phyloP scores from a whole-genome alignment of 2,888 invertebrate species.

The Odontocolon sp. region DNA sequence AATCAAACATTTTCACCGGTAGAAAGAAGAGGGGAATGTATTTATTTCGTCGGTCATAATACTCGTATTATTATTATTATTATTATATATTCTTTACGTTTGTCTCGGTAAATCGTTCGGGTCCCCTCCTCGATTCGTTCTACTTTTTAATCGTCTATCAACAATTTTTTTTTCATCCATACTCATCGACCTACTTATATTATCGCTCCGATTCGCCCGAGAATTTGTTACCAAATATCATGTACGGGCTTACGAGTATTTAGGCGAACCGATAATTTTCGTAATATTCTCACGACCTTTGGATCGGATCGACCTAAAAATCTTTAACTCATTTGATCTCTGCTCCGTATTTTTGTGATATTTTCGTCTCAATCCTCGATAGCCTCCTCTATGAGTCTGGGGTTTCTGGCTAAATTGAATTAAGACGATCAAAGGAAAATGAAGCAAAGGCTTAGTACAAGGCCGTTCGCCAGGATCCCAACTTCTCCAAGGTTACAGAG shows the following conservation, averaged over 20 bases:
- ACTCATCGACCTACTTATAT: slow-evolving; percentile 1
- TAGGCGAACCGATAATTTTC: neutral
- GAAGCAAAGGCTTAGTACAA: too few species aligned
- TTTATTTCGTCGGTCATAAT: too few species aligned
- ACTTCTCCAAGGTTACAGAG: slow-evolving; percentile 52
- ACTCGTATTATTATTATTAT: too few species aligned
- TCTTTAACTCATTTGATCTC: neutral
- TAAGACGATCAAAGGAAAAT: too few species aligned
- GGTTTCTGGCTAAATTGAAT: too few species aligned
- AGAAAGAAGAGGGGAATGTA: too few species aligned
- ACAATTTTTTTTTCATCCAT: slow-evolving; percentile 1
- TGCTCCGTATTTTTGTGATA: too few species aligned
- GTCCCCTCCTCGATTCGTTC: neutral
- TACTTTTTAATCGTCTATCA: slow-evolving; percentile 6
- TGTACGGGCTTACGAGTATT: neutral
- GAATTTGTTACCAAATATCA: neutral
- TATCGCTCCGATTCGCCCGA: slow-evolving; percentile 7
- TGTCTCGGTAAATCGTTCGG: neutral
- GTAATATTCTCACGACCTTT: neutral
- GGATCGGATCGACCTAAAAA: neutral
- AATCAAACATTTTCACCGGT: too few species aligned
- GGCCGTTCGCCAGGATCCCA: slow-evolving; percentile 39
- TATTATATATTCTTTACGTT: too few species aligned
- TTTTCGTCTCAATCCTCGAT: too few species aligned
- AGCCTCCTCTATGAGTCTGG: too few species aligned